phyloP scores from a whole-genome alignment of 2,113 vertebrate species.

The Cochlearius cochlearius region DNA sequence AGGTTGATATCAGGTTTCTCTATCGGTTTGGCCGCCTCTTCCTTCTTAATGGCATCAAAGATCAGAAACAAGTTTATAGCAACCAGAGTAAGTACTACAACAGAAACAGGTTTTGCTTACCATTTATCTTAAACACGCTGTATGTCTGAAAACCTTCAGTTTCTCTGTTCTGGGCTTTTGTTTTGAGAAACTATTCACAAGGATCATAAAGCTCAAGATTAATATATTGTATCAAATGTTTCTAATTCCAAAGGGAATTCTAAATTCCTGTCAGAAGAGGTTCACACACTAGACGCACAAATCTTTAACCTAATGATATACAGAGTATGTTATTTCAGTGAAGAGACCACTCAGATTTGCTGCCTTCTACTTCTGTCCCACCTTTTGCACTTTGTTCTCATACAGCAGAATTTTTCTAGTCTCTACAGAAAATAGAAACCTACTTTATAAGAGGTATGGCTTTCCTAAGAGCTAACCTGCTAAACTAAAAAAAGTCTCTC shows the following conservation, averaged over 20 bases:
- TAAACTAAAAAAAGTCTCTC: not conserved
- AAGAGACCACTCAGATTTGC: not conserved
- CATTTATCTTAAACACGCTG: not conserved
- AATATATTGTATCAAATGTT: not conserved
- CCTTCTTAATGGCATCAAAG: slow-evolving; percentile 74
- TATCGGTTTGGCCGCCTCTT: slow-evolving; percentile 66
- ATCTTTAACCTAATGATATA: not conserved
- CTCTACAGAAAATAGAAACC: not conserved
- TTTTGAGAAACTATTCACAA: not conserved
- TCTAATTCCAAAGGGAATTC: not conserved
- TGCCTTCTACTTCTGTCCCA: not conserved
- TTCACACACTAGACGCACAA: not conserved
- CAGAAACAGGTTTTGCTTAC: not conserved
- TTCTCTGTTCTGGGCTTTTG: not conserved
- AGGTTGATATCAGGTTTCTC: slow-evolving; percentile 70
- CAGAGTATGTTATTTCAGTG: not conserved
- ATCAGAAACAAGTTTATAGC: slow-evolving; percentile 21
- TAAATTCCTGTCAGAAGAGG: not conserved
- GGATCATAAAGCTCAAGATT: not conserved
- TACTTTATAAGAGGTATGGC: not conserved
- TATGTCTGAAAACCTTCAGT: not conserved
- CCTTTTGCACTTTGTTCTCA: not conserved
- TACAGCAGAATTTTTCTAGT: not conserved
- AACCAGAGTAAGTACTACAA: not conserved
- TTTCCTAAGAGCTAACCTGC: not conserved